These are phyloP conservation scores for Sepiola atlantica DNA, from an alignment of 2,888 invertebrate species.

Conservation along the genomic window DNA sequence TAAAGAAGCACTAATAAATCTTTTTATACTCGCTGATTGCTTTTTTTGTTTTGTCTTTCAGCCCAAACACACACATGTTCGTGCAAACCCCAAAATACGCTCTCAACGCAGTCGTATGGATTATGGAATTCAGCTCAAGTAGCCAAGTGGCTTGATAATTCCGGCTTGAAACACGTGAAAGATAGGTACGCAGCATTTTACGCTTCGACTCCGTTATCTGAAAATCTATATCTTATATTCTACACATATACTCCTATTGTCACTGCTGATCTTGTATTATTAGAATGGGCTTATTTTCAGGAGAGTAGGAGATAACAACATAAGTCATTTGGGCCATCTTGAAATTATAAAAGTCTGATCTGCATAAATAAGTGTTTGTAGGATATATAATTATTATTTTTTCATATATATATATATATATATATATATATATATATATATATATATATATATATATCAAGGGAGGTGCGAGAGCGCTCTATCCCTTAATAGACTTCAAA, in stretches of 20 bases:
- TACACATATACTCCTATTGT: neutral
- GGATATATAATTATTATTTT: too few species aligned
- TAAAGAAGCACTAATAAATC: too few species aligned
- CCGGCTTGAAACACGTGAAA: constrained; percentile 48
- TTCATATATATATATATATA: constrained; percentile 32
- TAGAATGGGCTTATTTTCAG: neutral
- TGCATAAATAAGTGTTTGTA: too few species aligned
- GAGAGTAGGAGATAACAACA: neutral
- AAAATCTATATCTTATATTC: too few species aligned
- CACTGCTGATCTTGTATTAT: neutral
- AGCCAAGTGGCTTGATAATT: constrained; percentile 49
- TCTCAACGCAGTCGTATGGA: neutral
- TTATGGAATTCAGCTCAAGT: constrained; percentile 50
- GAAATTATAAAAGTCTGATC: neutral
- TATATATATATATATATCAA: neutral
- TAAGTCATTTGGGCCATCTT: neutral
- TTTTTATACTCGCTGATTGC: neutral
- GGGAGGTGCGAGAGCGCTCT: too few species aligned
- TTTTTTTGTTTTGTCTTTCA: neutral
- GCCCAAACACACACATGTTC: neutral
- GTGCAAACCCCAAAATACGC: neutral
- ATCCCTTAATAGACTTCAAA: too few species aligned
- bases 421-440: constrained; percentile 32
- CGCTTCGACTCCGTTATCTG: neutral
- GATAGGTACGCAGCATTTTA: constrained; percentile 45